Evolutionary conservation across 1,140 invertebrate genomes (phyloP), one percentile per base, ranked within the genome.

Genomic region (Halotydeus destructor): DNA sequence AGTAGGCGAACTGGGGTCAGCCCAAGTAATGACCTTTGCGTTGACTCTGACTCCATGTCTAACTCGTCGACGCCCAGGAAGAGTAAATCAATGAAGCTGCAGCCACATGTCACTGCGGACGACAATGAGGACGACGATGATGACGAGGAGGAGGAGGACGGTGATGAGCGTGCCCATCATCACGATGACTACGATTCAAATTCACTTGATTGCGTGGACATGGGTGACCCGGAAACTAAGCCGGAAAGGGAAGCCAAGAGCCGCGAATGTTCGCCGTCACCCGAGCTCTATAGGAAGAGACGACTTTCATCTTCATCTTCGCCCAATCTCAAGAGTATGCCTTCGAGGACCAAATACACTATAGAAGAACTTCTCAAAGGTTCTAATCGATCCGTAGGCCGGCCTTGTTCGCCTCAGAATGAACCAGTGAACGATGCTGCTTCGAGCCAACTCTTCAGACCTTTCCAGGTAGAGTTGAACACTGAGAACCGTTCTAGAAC

Each of bases 111-210:
- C 24, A 22, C n/a, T 9, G 5, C 19, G 12, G 25, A 38, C 5
- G 36, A 38, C 16, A 19, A 22, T 4, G 36, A 38, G 19, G 36
- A 38, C 18, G 36, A 38, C 5, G 36, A 38, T 24, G 14, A 5
- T 2, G 36, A 38, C 9, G 36, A 38, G n/a, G 36, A 38, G 4
- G 36, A 38, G 14, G 25, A 14, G 5, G 36, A 38, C 18, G 36
- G 16, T 30, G 11, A 30, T 12, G n/a, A 30, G 14, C 8, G 18
- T 16, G 14, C 14, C 14, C 8, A 8, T 16, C 14, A 36, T 16
- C 14, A 8, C 9, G 14, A 14, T 23, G 34, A 14, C 9, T 12
- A 36, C 21, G 8, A 8, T 9, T 30, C n/a, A 9, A 30, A 30
- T n/a, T 4, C 31, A 33, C 19, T 19, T 16, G 5, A 4, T 16